Base-by-base conservation (phyloP, 2,113 vertebrate genomes). In the Petrocephalus microphthalmus region DNA sequence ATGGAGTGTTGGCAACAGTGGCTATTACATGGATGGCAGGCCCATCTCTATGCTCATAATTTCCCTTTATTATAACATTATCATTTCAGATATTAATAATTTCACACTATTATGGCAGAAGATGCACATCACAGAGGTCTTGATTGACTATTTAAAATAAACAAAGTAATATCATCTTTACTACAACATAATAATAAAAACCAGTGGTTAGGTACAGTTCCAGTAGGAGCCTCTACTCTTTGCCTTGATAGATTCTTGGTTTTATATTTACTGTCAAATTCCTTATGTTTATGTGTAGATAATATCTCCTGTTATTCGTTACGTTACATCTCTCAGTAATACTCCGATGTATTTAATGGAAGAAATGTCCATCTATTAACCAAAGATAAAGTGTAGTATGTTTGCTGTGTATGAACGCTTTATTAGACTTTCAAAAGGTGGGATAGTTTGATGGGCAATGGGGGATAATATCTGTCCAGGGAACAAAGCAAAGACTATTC, bases 401-500 rank as follows among this genome's bases (percentile, higher is more conserved):
- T 20, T 8, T 42, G 51, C 29, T 56, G 84, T 33, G 84, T 33
- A 19, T 33, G 25, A 85, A 85, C 7, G 25, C 49, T 52, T 15
- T 29, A 53, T n/a, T 29, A 53, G n/a, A 53, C 51, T 56, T 85
- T 54, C 54, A 29, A 11, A 57, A 60, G 10, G 2, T 71, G 57
- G 37, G 19, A 19, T 6, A 52, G 17, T 29, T 51, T 53, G 10
- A 6, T 87, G 53, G 74, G 51, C 56, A 67, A 33, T 53, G 33
- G 22, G 4, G 19, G 1, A 56, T 37, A 84, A 22, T 25, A 15
- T 8, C 5, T 52, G 81, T 42, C 29, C 56, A 53, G 87, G 42
- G 25, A 81, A 49, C 53, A 4, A n/a, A 84, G 10, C 10, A 45
- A 88, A 74, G 91, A 91, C 91, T 93, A 94, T 93, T 92, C 92